Evolutionary conservation across 2,797 vertebrate species (phyloP), one percentile per base, ranked within the genome.

Genomic region (Clarias platycephalus): DNA sequence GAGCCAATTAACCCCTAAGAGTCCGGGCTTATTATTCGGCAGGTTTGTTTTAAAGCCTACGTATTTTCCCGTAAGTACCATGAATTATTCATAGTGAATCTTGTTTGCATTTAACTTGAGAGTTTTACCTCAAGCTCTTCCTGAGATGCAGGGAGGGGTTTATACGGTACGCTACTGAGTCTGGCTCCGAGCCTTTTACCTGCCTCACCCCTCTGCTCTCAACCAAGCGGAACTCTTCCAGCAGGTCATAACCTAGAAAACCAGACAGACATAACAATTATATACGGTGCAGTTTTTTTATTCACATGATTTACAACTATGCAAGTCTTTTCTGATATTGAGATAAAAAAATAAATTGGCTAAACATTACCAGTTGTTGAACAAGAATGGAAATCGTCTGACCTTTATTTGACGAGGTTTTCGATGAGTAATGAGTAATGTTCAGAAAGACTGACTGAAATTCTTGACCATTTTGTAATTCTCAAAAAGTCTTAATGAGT

Each of bases 141-240:
- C 79, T 87, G 2, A 95, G 90, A 68, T 95, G 92, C 1, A 68
- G 90, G 15, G 93, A 89, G 68, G 93, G 92, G 88, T 94, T 95
- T 84, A 95, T 84, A 0, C 92, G 93, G 83, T 92, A 94, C 57
- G 92, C 93, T 88, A 93, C 89, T 1, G 89, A 88, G 81, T 92
- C 85, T 12, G 93, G 94, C 70, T 91, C 92, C 49, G 94, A 93
- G 58, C 95, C 95, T 20, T 94, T 82, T 81, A 92, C 92, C 89
- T 49, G 89, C 85, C 53, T 92, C 86, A 93, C 92, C 34, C 94
- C 93, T 74, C 86, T 91, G 5, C 88, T 89, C 86, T 91, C 89
- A 40, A 92, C 91, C 62, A 95, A 89, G 49, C 84, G 89, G 70
- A 96, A 95, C 90, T 94, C 92, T 86, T 94, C 91, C 92, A 97